These are phyloP conservation scores for Cisticola juncidis DNA, from an alignment of 2,113 vertebrate species.

Conservation along the genomic window DNA sequence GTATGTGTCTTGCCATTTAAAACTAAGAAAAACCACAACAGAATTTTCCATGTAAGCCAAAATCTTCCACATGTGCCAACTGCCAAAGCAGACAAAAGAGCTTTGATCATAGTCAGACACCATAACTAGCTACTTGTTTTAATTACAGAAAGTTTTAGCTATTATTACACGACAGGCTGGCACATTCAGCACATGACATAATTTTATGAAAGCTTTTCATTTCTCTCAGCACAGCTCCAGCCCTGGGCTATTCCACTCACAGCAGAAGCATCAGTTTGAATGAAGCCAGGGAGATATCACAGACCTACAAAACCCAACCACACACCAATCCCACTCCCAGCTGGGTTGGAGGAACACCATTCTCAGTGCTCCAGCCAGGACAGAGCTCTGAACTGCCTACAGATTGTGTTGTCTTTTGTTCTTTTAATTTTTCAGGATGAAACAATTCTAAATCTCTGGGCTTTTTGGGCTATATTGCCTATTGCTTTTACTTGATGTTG, in stretches of 20 bases:
- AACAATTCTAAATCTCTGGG: background rate
- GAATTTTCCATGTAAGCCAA: constrained; percentile 52
- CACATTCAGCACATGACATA: constrained; percentile 57
- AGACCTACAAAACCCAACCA: background rate
- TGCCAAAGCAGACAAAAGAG: constrained; percentile 63
- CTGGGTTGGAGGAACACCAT: background rate
- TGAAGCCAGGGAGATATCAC: background rate
- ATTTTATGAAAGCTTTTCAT: constrained; percentile 43
- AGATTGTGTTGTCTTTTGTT: background rate
- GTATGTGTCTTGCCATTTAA: constrained; percentile 42
- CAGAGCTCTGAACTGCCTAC: background rate
- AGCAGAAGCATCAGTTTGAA: constrained; percentile 2
- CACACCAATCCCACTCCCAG: rapidly evolving
- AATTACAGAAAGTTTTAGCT: constrained; percentile 69
- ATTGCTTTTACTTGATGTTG: background rate
- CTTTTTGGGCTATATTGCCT: background rate
- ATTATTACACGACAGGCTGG: constrained; percentile 44
- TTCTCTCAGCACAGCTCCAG: constrained; percentile 48
- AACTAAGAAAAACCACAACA: constrained; percentile 61
- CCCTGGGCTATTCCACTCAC: constrained; percentile 38
- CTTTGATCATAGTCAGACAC: constrained; percentile 68
- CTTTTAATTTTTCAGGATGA: background rate
- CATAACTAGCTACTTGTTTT: constrained; percentile 66
- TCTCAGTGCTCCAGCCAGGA: background rate
- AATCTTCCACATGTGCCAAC: constrained; percentile 61